phyloP scores from a whole-genome alignment of 2,888 invertebrate genomes.

The Lymantria monacha region DNA sequence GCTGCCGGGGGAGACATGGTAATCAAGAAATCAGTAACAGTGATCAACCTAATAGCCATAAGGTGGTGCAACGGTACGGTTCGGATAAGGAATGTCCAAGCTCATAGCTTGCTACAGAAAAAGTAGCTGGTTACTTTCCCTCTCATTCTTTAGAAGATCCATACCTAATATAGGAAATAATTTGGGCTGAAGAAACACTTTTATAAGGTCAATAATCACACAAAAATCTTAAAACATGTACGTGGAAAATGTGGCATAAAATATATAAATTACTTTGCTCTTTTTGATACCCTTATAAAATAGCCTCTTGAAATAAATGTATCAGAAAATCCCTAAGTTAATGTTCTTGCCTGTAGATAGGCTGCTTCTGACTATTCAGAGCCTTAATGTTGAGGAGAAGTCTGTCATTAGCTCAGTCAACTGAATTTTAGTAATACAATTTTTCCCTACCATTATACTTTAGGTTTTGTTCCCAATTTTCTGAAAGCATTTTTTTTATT shows the following conservation, averaged over 20 bases:
- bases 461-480: no score
- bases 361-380: background rate
- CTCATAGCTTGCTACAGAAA: no score
- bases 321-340: background rate
- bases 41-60: no score
- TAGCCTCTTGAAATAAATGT: background rate
- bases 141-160: no score
- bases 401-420: background rate
- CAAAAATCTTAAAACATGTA: background rate
- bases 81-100: no score
- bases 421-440: background rate
- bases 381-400: background rate
- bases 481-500: no score
- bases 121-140: no score
- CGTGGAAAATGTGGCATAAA: background rate
- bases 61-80: no score
- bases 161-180: no score
- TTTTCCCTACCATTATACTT: no score
- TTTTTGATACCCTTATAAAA: background rate
- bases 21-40: no score
- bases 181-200: background rate
- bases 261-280: background rate
- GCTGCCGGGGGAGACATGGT: no score
- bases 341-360: background rate
- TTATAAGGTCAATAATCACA: background rate